Evolutionary conservation across 2,888 invertebrate genomes (phyloP), one percentile per base, ranked within the genome.

Genomic region (Frankliniella intonsa): DNA sequence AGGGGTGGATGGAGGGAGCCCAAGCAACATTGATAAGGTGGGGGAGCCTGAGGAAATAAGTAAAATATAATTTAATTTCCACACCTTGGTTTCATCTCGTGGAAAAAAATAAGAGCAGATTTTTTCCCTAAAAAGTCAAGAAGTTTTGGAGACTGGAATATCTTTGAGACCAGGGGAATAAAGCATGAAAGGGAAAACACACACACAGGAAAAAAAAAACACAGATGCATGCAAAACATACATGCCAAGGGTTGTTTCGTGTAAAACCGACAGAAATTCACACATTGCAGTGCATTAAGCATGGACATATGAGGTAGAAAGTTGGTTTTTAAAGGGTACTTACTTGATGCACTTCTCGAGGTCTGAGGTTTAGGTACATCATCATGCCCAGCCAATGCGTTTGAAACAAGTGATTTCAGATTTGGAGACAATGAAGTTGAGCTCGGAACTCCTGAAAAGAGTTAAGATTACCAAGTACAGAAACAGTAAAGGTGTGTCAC

Each of bases 1-100:
- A 11, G 89, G 88, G 83, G 88, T 86, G 83, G 88, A 85, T 8
- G 88, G 87, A 83, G 90, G 89, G 84, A 90, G 90, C 84, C 93
- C 94, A 11, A 94, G 87, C 14, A 94, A 87, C 91, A 93, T 92
- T 0, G 94, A 94, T 0, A 94, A 88, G 0, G 94, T 94, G 0
- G 94, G 94, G 0, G 94, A 93, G 0, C 92, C 92, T 82, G 91
- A 49, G 50, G 25, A 69, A 80, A 50, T 79, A 25, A 50, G 69
- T 65, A 82, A 82, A 81, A 80, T 38, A 80, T 38, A 50, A 50
- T 69, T 22, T 55, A 62, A 82, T 80, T 50, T 17, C 38, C 65
- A 62, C 25, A 50, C n/a, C 50, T 10, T 49, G 27, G 80, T 62
- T 12, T 80, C 25, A 14, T 50, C 25, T 7, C 27, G 25, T n/a